Evolutionary conservation across 2,113 vertebrate species (phyloP), one percentile per base, ranked within the genome.

Genomic region (Cavia porcellus): DNA sequence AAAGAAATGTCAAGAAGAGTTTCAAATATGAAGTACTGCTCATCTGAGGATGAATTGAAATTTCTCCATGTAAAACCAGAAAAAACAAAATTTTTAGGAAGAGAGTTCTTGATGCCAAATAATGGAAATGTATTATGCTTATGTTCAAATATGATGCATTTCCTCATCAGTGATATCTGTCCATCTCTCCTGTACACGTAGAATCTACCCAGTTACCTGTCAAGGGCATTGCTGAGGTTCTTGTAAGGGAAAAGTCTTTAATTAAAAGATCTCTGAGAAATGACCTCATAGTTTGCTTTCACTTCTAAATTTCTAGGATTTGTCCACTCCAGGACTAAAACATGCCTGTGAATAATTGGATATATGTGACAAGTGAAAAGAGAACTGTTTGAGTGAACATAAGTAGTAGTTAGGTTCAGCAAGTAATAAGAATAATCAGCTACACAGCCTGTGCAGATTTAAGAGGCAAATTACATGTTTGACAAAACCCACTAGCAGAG

Each of bases 391-490:
- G 85, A 95, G 86, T 79, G 96, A 96, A 82, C 72, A 14, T 86
- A 97, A 96, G 90, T 96, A 89, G 61, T 92, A 88, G 90, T 97
- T 97, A 92, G 66, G 32, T 92, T 92, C 96, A 97, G 83, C 96
- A 88, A 45, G 85, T 98, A 97, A 97, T 97, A 95, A 86, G 94
- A 97, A 97, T 96, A 95, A 97, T 97, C 95, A 96, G 79, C 96
- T 42, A 55, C 52, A 68, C 47, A 80, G 92, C 97, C 92, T 95
- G 79, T 92, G 92, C 68, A 85, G 92, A 97, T 96, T 97, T 97
- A 96, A 97, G 90, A 97, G 92, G 88, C 92, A 96, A 97, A 97
- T 97, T 97, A 92, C 82, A 96, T 97, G 95, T 97, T 97, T 97
- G 92, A 89, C 64, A 92, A 86, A 96, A 84, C 87, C 3, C 0